A percentile compares a stretch with the other conserved stretches of the same genome.
Conservation (phyloP, 2,113 vertebrate genomes). For the Vireo altiloquus region DNA sequence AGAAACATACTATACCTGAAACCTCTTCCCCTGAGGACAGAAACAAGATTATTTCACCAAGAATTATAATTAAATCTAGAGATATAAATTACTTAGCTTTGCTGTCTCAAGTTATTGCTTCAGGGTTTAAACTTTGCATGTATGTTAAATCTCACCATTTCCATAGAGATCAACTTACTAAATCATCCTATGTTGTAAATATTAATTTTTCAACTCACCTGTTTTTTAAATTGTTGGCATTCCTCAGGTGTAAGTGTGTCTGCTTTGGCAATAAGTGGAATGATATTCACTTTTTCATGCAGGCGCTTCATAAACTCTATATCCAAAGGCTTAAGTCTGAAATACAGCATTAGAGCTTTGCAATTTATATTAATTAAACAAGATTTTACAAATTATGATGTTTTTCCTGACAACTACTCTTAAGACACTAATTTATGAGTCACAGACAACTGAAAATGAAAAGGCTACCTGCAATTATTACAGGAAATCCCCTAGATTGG, state of each 20-base stretch:
- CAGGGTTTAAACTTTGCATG: not conserved
- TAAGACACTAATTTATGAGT: not conserved
- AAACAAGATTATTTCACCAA: constrained; percentile 29
- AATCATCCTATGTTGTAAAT: not conserved
- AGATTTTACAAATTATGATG: not conserved
- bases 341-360: constrained; percentile 28
- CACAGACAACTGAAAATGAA: not conserved
- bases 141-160: not conserved
- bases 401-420: not conserved
- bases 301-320: constrained; percentile 99
- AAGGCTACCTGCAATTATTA: not conserved
- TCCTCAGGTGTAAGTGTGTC: constrained; percentile 98
- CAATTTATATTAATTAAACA: not conserved
- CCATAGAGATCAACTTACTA: not conserved
- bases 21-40: constrained; percentile 17
- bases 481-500: not conserved
- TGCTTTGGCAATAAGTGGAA: constrained; percentile 99
- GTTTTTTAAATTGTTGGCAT: constrained; percentile 99
- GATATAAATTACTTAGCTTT: constrained; percentile 37
- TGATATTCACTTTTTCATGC: constrained; percentile 99
- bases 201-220: constrained; percentile 76
- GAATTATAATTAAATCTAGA: constrained; percentile 50
- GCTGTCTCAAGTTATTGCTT: constrained; percentile 27
- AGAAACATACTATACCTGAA: constrained; percentile 4
- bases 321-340: constrained; percentile 95